Evolutionary conservation across 2,797 vertebrate species (phyloP).

Genomic region (Pteronotus mesoamericanus): DNA sequence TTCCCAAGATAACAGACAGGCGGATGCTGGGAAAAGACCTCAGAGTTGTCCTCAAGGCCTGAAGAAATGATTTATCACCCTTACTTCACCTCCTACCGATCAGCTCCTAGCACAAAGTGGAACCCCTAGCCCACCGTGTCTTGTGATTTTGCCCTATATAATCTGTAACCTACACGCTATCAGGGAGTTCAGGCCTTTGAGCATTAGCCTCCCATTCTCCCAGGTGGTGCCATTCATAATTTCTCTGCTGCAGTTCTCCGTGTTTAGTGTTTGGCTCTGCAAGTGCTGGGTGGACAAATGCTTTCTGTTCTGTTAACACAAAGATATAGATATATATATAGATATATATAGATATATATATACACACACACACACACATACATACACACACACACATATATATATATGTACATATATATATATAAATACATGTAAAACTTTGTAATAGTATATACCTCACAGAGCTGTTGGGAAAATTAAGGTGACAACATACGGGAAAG

Average conservation of each 20-base stretch:
- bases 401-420: too few species aligned
- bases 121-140: not conserved
- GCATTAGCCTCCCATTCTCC: not conserved
- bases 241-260: not conserved
- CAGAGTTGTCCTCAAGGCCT: not conserved
- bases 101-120: too few species aligned
- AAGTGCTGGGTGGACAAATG: not conserved
- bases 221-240: not conserved
- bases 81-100: not conserved
- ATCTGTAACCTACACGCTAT: not conserved
- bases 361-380: too few species aligned
- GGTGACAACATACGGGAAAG: not conserved
- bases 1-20: not conserved
- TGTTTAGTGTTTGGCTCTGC: not conserved
- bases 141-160: not conserved
- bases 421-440: not conserved
- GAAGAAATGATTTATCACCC: not conserved
- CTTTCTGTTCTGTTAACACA: not conserved
- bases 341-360: not conserved
- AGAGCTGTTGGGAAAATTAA: constrained; percentile 16
- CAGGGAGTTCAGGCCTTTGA: not conserved
- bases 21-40: not conserved
- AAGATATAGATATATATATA: not conserved
- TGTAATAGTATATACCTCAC: not conserved
- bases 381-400: too few species aligned